Evolutionary conservation across 2,888 invertebrate species (phyloP).

Genomic region (Apantesis nais): DNA sequence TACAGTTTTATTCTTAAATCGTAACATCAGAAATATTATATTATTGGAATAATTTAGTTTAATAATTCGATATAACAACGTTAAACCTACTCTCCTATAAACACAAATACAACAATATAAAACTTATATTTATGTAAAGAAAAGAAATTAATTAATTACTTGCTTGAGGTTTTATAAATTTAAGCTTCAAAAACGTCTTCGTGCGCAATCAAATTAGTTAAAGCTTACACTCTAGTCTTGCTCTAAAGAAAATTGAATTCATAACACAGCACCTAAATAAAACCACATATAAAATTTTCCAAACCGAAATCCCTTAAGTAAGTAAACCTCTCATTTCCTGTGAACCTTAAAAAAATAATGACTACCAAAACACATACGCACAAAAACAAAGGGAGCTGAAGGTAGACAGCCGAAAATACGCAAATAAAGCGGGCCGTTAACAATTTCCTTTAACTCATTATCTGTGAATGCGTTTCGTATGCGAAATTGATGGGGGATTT

Average conservation of each 20-base stretch:
- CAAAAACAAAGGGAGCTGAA: slow-evolving; percentile 67
- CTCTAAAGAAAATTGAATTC: not conserved
- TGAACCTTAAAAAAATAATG: slow-evolving; percentile 73
- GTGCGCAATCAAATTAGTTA: not conserved
- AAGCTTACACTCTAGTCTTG: not conserved
- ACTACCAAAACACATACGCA: slow-evolving; percentile 74
- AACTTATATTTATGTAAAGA: too few species aligned
- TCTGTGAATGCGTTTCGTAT: slow-evolving; percentile 57
- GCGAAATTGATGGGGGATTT: slow-evolving; percentile 51
- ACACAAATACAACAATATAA: too few species aligned
- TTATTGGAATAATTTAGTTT: too few species aligned
- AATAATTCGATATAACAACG: too few species aligned
- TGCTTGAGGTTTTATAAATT: not conserved
- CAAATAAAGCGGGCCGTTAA: slow-evolving; percentile 70
- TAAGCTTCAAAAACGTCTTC: not conserved
- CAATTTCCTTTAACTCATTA: slow-evolving; percentile 77
- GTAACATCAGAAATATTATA: too few species aligned
- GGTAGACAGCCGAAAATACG: slow-evolving; percentile 71
- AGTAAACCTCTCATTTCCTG: slow-evolving; percentile 70
- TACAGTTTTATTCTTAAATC: too few species aligned
- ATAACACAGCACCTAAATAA: not conserved
- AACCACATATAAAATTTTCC: not conserved
- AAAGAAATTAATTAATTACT: too few species aligned
- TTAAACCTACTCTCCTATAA: too few species aligned
- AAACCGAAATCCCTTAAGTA: slow-evolving; percentile 27